phyloP scores from a whole-genome alignment of 1,140 invertebrate genomes.

The Trichomalopsis sarcophagae region DNA sequence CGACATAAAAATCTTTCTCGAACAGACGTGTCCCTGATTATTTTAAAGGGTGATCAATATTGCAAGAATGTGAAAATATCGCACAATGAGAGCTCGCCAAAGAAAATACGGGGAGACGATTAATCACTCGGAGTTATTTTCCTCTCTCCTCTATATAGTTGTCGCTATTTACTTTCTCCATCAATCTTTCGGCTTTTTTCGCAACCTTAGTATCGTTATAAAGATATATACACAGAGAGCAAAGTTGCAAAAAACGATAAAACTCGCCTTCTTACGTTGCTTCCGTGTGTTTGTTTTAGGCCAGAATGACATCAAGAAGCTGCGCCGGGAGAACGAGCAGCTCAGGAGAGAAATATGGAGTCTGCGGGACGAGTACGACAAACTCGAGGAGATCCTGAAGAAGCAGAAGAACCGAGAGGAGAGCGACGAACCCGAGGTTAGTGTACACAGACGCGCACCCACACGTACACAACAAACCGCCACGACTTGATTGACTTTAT shows the following conservation, averaged over 20 bases:
- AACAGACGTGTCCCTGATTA: too few relatives aligned
- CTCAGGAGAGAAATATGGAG: constrained; percentile 90
- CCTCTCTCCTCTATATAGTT: constrained; percentile 1
- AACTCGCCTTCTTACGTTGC: constrained; percentile 19
- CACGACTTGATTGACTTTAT: constrained; percentile 41
- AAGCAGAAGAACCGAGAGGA: constrained; percentile 76
- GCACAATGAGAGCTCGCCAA: neutral
- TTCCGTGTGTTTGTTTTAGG: constrained; percentile 75
- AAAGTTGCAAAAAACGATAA: neutral
- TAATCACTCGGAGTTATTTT: constrained; percentile 17
- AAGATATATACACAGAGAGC: neutral
- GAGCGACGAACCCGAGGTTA: constrained; percentile 74
- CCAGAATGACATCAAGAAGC: constrained; percentile 91
- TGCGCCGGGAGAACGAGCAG: constrained; percentile 90
- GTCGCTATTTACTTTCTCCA: neutral
- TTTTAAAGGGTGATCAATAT: neutral
- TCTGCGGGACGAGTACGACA: constrained; percentile 90
- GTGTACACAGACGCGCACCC: constrained; percentile 20
- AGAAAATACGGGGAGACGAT: constrained; percentile 7
- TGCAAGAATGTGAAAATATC: neutral
- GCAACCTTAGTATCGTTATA: neutral
- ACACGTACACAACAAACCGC: neutral
- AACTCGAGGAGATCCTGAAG: constrained; percentile 85
- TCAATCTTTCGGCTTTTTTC: constrained; percentile 23
- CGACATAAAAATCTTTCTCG: too few relatives aligned